Evolutionary conservation across 2,888 invertebrate species (phyloP).

Genomic region (Epicampocera succincta): DNA sequence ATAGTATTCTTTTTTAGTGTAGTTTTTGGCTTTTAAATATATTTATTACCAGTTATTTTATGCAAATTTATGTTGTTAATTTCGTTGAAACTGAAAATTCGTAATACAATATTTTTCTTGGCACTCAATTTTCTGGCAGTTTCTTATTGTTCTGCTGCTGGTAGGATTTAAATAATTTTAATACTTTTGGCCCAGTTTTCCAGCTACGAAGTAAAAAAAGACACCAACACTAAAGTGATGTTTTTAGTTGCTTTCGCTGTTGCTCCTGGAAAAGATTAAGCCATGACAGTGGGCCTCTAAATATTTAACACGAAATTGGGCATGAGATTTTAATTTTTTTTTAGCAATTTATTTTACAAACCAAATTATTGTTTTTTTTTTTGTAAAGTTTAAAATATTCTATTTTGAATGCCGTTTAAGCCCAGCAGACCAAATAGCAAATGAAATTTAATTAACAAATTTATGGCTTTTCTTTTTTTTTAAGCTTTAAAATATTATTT

Average conservation of each 20-base stretch:
- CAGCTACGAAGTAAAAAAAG: constrained; percentile 22
- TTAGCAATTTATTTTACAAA: too few relatives aligned
- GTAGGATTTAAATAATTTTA: constrained; percentile 65
- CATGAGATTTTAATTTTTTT: too few relatives aligned
- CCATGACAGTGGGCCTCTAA: constrained; percentile 40
- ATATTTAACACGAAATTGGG: background rate
- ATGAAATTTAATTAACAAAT: too few relatives aligned
- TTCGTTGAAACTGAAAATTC: constrained; percentile 12
- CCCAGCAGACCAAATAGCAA: too few relatives aligned
- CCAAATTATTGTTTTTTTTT: too few relatives aligned
- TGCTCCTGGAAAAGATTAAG: constrained; percentile 40
- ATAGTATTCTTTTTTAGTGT: constrained; percentile 29
- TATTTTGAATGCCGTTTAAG: too few relatives aligned
- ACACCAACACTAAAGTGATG: constrained; percentile 32
- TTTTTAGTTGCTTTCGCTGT: constrained; percentile 15
- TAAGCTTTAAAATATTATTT: too few relatives aligned
- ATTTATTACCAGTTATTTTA: constrained; percentile 4
- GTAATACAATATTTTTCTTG: constrained; percentile 47
- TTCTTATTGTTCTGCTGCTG: constrained; percentile 19
- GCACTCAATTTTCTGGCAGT: constrained; percentile 37
- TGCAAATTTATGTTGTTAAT: constrained; percentile 60
- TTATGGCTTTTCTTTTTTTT: too few relatives aligned
- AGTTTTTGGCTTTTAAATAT: constrained; percentile 3
- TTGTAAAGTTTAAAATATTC: too few relatives aligned
- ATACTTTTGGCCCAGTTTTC: constrained; percentile 66